A percentile compares a stretch with the other conserved stretches of the same genome.
phyloP scores from a whole-genome alignment of 2,888 invertebrate genomes.

The Cistogaster globosa region DNA sequence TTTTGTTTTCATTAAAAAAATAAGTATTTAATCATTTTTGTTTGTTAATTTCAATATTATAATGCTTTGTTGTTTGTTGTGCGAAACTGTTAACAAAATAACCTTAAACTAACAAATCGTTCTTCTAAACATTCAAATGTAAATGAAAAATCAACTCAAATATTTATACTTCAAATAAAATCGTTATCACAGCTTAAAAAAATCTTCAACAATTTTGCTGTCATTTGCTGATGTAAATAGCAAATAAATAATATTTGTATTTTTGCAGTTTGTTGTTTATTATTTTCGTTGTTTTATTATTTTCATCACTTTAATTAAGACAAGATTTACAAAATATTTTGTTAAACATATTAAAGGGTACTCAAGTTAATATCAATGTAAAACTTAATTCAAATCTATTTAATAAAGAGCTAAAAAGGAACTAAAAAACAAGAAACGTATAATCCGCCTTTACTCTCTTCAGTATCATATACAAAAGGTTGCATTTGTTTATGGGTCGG shows the following conservation, averaged over 20 bases:
- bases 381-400: no score
- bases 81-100: constrained; percentile 59
- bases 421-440: no score
- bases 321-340: constrained; percentile 3
- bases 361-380: background rate
- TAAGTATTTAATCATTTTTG: constrained; percentile 39
- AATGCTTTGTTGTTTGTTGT: constrained; percentile 72
- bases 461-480: no score
- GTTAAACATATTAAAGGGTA: background rate
- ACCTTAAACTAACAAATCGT: constrained; percentile 35
- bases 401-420: no score
- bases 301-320: constrained; percentile 15
- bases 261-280: constrained; percentile 29
- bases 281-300: constrained; percentile 12
- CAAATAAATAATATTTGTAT: constrained; percentile 35
- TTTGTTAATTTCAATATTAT: constrained; percentile 59
- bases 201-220: constrained; percentile 63
- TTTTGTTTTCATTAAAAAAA: constrained; percentile 8
- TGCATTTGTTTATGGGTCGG: no score
- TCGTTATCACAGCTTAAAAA: constrained; percentile 58
- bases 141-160: background rate
- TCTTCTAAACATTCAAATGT: constrained; percentile 19
- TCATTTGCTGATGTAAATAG: constrained; percentile 70
- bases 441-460: no score
- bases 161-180: background rate